Conservation (phyloP, 2,113 vertebrate species). For the Bubo scandiacus region DNA sequence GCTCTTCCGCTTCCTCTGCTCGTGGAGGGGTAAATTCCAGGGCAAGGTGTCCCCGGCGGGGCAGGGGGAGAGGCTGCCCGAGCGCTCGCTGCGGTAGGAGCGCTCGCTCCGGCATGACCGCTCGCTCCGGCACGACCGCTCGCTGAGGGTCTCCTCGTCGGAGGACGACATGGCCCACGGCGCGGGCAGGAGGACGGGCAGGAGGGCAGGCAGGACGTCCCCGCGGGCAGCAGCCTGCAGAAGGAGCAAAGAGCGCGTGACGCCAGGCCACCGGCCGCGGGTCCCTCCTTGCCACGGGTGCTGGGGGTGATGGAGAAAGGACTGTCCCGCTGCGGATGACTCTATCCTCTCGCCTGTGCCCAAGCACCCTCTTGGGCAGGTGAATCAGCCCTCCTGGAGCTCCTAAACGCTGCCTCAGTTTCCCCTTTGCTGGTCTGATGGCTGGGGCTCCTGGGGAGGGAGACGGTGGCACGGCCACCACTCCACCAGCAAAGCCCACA, state of each 20-base stretch:
- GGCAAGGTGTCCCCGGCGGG: constrained; percentile 92
- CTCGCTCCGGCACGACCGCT: constrained; percentile 90
- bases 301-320: neutral
- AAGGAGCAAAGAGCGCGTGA: neutral
- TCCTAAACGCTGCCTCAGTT: neutral
- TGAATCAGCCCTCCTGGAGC: neutral
- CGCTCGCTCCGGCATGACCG: constrained; percentile 90
- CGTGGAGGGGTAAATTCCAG: constrained; percentile 96
- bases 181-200: neutral
- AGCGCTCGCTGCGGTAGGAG: constrained; percentile 92
- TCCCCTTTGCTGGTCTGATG: neutral
- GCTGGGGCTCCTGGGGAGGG: neutral
- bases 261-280: fast-evolving
- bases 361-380: neutral
- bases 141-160: constrained; percentile 95
- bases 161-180: constrained; percentile 89
- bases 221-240: constrained; percentile 38
- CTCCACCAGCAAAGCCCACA: neutral
- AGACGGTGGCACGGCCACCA: fast-evolving
- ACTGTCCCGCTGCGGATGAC: fast-evolving
- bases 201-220: neutral
- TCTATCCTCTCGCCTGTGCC: neutral
- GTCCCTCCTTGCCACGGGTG: neutral
- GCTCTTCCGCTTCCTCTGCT: constrained; percentile 94
- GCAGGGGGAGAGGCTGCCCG: constrained; percentile 92